Evolutionary conservation across 2,113 vertebrate species (phyloP), one percentile per base, ranked within the genome.

Genomic region (Ceyx melanurus): DNA sequence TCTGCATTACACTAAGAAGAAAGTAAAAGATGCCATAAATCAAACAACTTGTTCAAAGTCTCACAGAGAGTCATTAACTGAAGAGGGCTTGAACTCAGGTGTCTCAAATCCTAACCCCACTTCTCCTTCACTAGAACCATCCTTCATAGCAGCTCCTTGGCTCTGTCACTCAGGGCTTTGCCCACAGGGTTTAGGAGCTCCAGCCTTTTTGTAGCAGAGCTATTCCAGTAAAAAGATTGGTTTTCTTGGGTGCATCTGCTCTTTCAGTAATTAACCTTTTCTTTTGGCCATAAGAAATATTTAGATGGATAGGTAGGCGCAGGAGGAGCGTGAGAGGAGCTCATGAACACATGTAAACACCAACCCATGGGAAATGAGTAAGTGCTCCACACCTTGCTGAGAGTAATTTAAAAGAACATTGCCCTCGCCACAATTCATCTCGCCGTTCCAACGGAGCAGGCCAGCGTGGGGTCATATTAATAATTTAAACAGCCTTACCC

Each of bases 371-470:
- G 75, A 88, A 94, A 89, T 48, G 71, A 65, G 0, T 86, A 53
- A 80, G 60, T 67, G 56, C 56, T 91, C 71, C 56, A 60, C 74
- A 88, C 64, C 84, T 92, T 71, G 72, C 85, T 92, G 82, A 80
- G 75, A 86, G 78, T 95, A 82, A 94, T 96, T 96, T 94, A 74
- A 94, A 91, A 82, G 77, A 95, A 74, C 51, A 53, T 67, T 91
- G 51, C 60, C 67, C 89, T 85, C 71, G 16, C 91, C 87, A 37
- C 89, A 91, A 95, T 95, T 92, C 71, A 74, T 91, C 79, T 88
- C 40, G 26, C 84, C 80, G 56, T 92, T 92, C 51, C 71, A 88
- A 11, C 81, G 71, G 80, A 73, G 74, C 67, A 74, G 54, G 25
- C 46, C 71, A 94, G 71, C 64, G 42, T 71, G 75, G 78, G 89